Conservation (phyloP, 2,888 invertebrate species). For the Drosophila paranaensis region DNA sequence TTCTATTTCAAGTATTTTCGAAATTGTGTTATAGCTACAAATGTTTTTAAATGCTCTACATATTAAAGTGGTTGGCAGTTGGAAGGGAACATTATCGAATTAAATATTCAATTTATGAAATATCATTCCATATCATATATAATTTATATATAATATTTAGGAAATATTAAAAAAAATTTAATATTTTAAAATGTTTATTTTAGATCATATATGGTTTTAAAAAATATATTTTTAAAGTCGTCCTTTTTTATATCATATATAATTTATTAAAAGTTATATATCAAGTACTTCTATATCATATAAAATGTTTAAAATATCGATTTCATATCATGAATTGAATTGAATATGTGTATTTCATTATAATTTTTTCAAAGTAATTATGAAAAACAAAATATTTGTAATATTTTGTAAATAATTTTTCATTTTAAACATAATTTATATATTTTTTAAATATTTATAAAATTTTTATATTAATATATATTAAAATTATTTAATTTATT, state of each 20-base stretch:
- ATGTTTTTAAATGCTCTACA: conserved; percentile 17
- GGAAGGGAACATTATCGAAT: conserved; percentile 8
- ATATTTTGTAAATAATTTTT: background rate
- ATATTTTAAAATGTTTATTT: background rate
- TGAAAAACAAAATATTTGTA: too few species aligned
- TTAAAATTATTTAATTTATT: background rate
- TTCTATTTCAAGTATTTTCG: conserved; percentile 4
- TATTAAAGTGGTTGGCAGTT: conserved; percentile 23
- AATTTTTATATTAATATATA: background rate
- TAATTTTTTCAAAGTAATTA: too few species aligned
- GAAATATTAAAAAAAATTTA: background rate
- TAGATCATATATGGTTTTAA: background rate
- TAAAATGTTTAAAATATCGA: too few species aligned
- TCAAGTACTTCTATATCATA: too few species aligned
- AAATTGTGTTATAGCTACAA: conserved; percentile 17
- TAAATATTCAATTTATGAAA: background rate
- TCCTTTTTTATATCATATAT: too few species aligned
- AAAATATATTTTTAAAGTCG: too few species aligned
- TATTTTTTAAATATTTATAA: background rate
- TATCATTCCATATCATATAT: background rate
- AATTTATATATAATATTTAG: background rate
- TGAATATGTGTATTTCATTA: too few species aligned
- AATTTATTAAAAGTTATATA: too few species aligned
- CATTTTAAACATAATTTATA: background rate
- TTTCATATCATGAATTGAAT: too few species aligned